Percentiles rank a stretch among this genome's conserved stretches.
These are phyloP conservation scores for Lasioglossum vierecki DNA, from an alignment of 2,888 invertebrate species.

Conservation along the genomic window DNA sequence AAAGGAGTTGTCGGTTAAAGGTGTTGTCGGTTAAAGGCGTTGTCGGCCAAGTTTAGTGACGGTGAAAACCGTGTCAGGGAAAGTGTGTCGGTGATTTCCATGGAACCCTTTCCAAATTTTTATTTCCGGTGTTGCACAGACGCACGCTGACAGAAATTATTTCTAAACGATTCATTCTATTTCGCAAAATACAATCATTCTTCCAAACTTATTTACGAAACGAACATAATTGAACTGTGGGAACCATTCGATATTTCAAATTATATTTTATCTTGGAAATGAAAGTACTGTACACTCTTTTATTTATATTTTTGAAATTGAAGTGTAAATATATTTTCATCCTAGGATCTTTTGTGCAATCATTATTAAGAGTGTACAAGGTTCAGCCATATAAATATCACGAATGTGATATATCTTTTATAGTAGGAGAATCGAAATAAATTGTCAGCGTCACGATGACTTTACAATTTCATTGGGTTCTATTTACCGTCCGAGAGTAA, in stretches of 20 bases:
- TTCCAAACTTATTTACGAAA: not conserved
- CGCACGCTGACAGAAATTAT: rapidly evolving
- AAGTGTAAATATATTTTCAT: no score
- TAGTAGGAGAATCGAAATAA: not conserved
- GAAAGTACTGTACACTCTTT: no score
- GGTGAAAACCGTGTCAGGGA: no score
- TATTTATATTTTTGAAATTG: no score
- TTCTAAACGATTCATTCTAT: not conserved
- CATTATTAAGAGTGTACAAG: not conserved
- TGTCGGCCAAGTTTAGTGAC: no score
- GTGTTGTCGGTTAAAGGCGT: no score
- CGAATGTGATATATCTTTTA: not conserved
- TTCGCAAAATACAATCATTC: not conserved
- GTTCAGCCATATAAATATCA: not conserved
- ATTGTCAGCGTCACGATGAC: not conserved
- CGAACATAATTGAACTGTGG: not conserved
- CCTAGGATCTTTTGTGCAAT: no score
- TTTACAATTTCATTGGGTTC: not conserved
- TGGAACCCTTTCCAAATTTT: no score
- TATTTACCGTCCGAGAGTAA: not conserved
- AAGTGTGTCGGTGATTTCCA: no score
- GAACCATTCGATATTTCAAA: not conserved
- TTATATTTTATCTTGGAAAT: not conserved
- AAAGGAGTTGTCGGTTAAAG: no score
- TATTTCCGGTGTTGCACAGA: not conserved